Base-by-base conservation (phyloP, 2,888 invertebrate genomes). In the Caradrina kadenii region DNA sequence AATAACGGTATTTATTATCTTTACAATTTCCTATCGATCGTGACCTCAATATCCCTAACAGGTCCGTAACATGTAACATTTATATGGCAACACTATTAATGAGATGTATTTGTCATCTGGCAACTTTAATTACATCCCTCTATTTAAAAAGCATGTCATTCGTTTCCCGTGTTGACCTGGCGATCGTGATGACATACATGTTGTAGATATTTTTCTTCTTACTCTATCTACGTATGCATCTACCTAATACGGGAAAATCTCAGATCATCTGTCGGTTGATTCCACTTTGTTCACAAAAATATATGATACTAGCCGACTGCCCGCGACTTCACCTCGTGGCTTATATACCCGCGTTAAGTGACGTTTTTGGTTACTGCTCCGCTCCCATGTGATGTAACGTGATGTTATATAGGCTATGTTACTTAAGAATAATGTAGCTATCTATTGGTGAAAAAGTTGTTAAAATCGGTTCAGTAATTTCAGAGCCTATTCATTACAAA, bases 101-200 rank as follows among this genome's bases (percentile, higher is more conserved):
- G 10, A 22, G 26, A 5, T 22, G 15, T 17, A 65, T 73, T 65
- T 62, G 13, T 69, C 49, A 64, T 15, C 19, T 48, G 49, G 42
- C 62, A 64, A 49, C 21, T 73, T 60, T 78, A 65, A 77, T 69
- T 64, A 19, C 73, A 4, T 35, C 26, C 42, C 61, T 61, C 64
- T 59, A 59, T 62, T 70, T 60, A 52, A 61, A 60, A 68, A 42
- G 35, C 39, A 0, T 31, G 50, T 50, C 7, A 42, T 54, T 50
- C 1, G 50, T 58, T 58, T 45, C 45, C 31, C 17, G 19, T 55
- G 19, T 11, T 21, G 42, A 45, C 11, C 15, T 73, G 10, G 21
- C 21, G 21, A 48, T 62, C 48, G 11, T 48, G 53, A 26, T 53
- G 39, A 7, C 21, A 42, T 1, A 31, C 6, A 26, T 49, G 21